These are phyloP conservation scores for Fulica atra DNA, from an alignment of 2,113 vertebrate species.

Conservation along the genomic window DNA sequence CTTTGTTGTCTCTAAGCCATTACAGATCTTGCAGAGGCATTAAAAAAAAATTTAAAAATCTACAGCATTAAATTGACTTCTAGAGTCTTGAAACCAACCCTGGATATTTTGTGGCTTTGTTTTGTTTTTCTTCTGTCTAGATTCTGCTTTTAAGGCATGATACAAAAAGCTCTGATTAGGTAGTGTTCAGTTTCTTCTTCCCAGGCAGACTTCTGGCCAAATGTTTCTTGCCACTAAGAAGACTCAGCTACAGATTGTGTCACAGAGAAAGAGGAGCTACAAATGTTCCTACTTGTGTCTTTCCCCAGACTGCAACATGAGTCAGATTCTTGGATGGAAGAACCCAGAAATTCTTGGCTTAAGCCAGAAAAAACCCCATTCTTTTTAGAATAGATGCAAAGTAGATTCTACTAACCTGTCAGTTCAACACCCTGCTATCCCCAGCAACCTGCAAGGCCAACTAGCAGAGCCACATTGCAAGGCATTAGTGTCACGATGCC, in stretches of 20 bases:
- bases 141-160: background rate
- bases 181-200: background rate
- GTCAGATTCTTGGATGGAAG: constrained; percentile 11
- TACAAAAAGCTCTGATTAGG: background rate
- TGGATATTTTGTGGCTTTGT: rapidly evolving
- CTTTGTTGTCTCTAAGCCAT: background rate
- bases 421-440: background rate
- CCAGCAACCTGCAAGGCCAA: background rate
- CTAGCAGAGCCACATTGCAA: background rate
- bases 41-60: background rate
- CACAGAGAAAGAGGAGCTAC: background rate
- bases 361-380: background rate
- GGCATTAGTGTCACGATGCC: rapidly evolving
- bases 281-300: background rate
- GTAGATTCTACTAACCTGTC: background rate
- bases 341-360: background rate
- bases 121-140: background rate
- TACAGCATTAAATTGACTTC: background rate
- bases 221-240: background rate
- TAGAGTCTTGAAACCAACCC: background rate
- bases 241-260: background rate
- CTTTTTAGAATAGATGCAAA: background rate
- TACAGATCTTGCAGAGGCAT: background rate
- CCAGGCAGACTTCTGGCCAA: background rate
- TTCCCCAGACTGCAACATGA: background rate